These are phyloP conservation scores for Zaprionus ornatus DNA, from an alignment of 1,140 invertebrate species.

Conservation along the genomic window DNA sequence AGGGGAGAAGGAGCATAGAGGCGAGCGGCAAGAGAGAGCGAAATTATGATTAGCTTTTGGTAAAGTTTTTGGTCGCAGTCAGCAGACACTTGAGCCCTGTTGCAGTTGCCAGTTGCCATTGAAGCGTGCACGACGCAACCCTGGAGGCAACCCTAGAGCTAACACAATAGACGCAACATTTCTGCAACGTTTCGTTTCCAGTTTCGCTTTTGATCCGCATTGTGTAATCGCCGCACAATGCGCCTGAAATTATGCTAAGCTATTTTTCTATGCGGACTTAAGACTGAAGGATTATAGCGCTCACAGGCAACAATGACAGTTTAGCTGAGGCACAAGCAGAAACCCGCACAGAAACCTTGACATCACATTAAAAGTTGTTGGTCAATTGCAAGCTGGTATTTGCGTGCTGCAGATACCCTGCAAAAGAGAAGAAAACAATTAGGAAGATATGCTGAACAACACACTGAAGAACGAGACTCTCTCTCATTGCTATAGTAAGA, in stretches of 20 bases:
- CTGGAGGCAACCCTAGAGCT: conserved; percentile 20
- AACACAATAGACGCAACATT: conserved; percentile 50
- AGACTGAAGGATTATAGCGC: neutral
- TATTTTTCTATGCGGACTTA: conserved; percentile 21
- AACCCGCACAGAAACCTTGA: neutral
- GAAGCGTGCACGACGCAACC: conserved; percentile 31
- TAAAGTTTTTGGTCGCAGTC: conserved; percentile 73
- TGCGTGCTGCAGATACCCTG: neutral
- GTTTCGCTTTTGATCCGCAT: conserved; percentile 55
- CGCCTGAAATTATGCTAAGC: conserved; percentile 64
- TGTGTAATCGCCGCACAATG: conserved; percentile 65
- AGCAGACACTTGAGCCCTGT: conserved; percentile 61
- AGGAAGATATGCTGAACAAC: no score
- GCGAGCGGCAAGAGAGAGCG: conserved; percentile 28
- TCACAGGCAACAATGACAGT: neutral
- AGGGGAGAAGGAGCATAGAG: neutral
- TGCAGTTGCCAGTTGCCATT: conserved; percentile 26
- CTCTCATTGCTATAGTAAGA: no score
- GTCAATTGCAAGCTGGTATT: neutral
- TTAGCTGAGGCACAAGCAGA: neutral
- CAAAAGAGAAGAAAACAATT: neutral
- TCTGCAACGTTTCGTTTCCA: conserved; percentile 62
- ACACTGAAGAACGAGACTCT: no score
- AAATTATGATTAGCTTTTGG: conserved; percentile 79
- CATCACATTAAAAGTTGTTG: neutral